Evolutionary conservation across 1,140 invertebrate genomes (phyloP).

Genomic region (Drosophila parvula): DNA sequence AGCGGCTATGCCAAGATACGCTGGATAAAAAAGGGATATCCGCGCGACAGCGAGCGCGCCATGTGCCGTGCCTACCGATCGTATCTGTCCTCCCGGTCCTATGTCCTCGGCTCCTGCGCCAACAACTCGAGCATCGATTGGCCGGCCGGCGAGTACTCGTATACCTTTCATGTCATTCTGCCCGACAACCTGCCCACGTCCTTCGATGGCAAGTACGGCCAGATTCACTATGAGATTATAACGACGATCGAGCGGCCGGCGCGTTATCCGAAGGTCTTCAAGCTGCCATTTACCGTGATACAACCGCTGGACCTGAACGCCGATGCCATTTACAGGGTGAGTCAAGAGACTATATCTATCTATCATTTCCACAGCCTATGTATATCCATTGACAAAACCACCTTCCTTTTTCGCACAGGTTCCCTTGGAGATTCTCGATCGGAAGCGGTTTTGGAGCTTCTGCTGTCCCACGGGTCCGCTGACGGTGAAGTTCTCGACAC

Average conservation of each 20-base stretch:
- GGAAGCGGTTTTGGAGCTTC: constrained; percentile 84
- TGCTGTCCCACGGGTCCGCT: constrained; percentile 80
- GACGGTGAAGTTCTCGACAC: constrained; percentile 80
- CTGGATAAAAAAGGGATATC: constrained; percentile 84
- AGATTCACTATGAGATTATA: constrained; percentile 89
- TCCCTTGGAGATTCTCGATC: constrained; percentile 85
- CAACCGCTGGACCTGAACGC: constrained; percentile 90
- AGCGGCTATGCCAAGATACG: constrained; percentile 83
- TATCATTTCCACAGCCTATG: not conserved
- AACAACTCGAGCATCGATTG: constrained; percentile 84
- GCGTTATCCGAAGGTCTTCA: constrained; percentile 90
- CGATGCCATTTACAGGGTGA: constrained; percentile 83
- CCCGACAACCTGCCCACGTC: constrained; percentile 88
- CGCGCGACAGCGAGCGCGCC: constrained; percentile 80
- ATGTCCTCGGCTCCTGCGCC: constrained; percentile 79
- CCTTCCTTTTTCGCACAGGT: constrained; percentile 81
- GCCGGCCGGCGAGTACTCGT: constrained; percentile 86
- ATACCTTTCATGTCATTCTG: constrained; percentile 86
- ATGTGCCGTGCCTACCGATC: constrained; percentile 82
- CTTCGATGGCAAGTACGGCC: constrained; percentile 90
- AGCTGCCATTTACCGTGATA: constrained; percentile 90
- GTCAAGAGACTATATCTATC: constrained; percentile 1
- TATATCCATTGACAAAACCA: not conserved
- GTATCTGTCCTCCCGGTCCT: constrained; percentile 80
- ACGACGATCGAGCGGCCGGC: constrained; percentile 89